Base-by-base conservation (phyloP, 2,797 vertebrate species). In the Paratrypauchen microcephalus region DNA sequence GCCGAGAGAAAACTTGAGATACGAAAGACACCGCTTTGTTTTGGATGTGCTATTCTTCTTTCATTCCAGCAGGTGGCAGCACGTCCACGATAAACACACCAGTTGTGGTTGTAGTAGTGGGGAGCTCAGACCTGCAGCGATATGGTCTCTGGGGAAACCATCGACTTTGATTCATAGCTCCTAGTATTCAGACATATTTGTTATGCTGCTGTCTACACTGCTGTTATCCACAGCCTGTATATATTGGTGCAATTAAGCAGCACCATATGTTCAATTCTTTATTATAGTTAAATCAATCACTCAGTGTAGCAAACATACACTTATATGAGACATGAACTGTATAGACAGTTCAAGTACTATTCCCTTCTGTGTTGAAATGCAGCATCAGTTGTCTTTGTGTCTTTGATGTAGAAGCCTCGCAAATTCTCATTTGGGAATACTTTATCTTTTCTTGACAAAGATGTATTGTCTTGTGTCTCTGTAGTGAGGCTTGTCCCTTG, bases 61-160 rank as follows among this genome's bases (percentile, higher is more conserved):
- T 59, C 59, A 65, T 0, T 56, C 86, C 91, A 87, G 86, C 71
- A 77, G 88, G 41, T 71, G 88, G 85, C 85, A 87, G 87, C 81
- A 90, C 52, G 54, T 50, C 13, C 58, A 9, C 56, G 57, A 68
- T 79, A 73, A 71, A 71, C 36, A 18, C 16, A 56, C 32, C 36
- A 6, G 12, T n/a, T 54, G 60, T 21, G 6, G 7, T 7, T 58
- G 18, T 19, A 57, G 60, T 21, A 9, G 59, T 54, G 52, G 52
- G 32, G 58, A 36, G 30, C 58, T 36, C 11, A 60, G 54, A 65
- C 57, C 12, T 19, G 6, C 26, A 68, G 45, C 39, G 52, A 9
- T 6, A 16, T 57, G 26, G 30, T 13, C 45, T 56, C 57, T 57
- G 19, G 65, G 56, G 45, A 45, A 64, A 1, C 9, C 19, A 45